These are phyloP conservation scores for Rhabdomys pumilio DNA, from an alignment of 2,797 vertebrate species.

Conservation along the genomic window DNA sequence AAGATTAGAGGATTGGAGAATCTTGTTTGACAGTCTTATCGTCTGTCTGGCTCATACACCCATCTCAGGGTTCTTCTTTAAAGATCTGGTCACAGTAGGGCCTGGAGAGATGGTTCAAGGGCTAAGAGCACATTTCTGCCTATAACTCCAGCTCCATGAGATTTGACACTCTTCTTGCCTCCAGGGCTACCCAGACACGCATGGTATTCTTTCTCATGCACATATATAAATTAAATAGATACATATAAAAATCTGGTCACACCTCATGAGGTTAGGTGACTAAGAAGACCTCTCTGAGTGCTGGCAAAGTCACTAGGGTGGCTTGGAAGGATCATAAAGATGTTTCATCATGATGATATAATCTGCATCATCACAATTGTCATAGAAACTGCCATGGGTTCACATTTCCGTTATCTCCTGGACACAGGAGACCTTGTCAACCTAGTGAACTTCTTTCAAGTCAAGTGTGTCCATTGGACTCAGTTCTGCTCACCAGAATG, in stretches of 20 bases:
- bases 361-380: neutral
- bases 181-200: neutral
- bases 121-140: neutral
- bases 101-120: neutral
- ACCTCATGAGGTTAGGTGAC: neutral
- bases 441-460: neutral
- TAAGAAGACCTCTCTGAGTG: neutral
- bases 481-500: neutral
- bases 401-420: neutral
- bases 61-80: neutral
- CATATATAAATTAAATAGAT: neutral
- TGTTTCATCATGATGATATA: neutral
- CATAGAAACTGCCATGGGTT: neutral
- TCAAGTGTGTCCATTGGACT: neutral
- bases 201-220: neutral
- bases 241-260: neutral
- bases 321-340: neutral
- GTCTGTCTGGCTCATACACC: neutral
- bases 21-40: neutral
- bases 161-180: neutral
- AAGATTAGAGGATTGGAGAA: neutral
- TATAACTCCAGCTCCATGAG: neutral
- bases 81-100: neutral
- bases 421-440: neutral
- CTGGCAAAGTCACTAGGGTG: neutral